Conservation (phyloP, 2,888 invertebrate species). For the Drosophila maculinotata region DNA sequence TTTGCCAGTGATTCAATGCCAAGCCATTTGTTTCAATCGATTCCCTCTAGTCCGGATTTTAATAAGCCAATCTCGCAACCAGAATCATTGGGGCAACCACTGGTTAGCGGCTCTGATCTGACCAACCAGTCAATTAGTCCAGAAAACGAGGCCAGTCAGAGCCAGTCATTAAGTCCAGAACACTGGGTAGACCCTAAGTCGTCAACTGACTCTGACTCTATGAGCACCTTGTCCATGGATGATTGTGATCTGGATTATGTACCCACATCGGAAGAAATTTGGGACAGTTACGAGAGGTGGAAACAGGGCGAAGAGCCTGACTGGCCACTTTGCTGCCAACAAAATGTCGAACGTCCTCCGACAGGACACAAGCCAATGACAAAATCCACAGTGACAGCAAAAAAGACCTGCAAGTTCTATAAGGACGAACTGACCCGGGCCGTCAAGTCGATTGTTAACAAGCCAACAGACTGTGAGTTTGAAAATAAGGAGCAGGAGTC, state of each 20-base stretch:
- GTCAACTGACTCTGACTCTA: no score
- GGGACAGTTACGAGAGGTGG: conserved; percentile 7
- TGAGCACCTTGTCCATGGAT: no score
- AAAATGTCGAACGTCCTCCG: background rate
- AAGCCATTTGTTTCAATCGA: no score
- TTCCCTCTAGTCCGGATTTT: no score
- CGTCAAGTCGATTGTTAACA: background rate
- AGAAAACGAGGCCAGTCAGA: no score
- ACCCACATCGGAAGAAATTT: conserved; percentile 37
- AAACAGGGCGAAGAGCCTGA: background rate
- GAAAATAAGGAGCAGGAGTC: rapidly evolving
- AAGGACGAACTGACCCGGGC: background rate
- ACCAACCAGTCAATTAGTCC: no score
- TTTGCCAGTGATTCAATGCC: no score
- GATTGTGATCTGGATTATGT: background rate
- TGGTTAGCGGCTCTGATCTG: no score
- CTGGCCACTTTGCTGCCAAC: conserved; percentile 30
- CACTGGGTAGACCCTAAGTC: no score
- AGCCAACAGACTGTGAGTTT: rapidly evolving
- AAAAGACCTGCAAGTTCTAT: rapidly evolving
- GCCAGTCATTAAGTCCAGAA: no score
- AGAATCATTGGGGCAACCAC: no score
- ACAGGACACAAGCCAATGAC: background rate
- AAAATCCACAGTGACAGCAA: background rate
- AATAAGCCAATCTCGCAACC: no score